Evolutionary conservation across 2,797 vertebrate genomes (phyloP).

Genomic region (Anomalospiza imberbis): DNA sequence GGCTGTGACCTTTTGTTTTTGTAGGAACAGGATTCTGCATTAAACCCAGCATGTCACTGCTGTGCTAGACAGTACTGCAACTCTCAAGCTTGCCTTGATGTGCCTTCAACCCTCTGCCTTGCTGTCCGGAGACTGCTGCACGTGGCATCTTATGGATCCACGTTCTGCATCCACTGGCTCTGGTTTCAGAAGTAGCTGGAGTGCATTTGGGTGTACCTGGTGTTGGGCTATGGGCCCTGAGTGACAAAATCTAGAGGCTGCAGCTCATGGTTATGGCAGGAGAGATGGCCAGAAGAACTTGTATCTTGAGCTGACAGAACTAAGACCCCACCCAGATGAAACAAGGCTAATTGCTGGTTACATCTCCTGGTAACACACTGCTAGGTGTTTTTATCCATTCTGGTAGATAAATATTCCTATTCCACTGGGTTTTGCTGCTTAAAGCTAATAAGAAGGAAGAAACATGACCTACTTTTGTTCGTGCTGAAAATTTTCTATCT

Average conservation of each 20-base stretch:
- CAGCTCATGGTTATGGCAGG: not conserved
- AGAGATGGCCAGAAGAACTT: not conserved
- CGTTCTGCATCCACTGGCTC: not conserved
- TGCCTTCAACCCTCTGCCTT: not conserved
- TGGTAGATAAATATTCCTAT: not conserved
- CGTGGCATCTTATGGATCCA: rapidly evolving
- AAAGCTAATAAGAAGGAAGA: not conserved
- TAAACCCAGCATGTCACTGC: not conserved
- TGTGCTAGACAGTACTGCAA: not conserved
- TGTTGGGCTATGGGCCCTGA: not conserved
- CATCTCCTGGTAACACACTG: not conserved
- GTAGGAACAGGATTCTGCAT: not conserved
- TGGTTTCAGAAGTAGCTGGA: not conserved
- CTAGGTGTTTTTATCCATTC: not conserved
- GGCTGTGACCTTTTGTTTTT: not conserved
- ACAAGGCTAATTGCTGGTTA: not conserved
- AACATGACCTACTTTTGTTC: not conserved
- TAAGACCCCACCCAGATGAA: not conserved
- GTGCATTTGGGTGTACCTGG: not conserved
- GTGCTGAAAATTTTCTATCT: not conserved
- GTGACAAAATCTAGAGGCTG: not conserved
- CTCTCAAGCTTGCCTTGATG: not conserved
- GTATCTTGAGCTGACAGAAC: not conserved
- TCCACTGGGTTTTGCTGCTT: not conserved
- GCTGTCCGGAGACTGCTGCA: not conserved